Percentiles rank a stretch among this genome's conserved stretches.
Conservation (phyloP, 2,888 invertebrate species). For the Drosophila conformis region DNA sequence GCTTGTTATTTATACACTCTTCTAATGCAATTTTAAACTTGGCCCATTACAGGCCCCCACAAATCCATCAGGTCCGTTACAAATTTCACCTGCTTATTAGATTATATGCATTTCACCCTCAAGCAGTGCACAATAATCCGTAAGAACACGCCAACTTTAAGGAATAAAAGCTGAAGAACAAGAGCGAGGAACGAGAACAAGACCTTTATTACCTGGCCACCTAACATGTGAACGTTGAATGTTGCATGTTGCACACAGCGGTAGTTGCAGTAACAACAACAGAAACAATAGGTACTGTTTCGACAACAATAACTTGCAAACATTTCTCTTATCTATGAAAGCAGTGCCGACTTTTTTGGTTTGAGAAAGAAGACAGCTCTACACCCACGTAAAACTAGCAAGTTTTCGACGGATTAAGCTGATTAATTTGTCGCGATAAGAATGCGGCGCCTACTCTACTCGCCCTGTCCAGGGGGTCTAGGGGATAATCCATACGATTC, state of each 20-base stretch:
- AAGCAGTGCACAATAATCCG: constrained; percentile 70
- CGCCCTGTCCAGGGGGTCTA: constrained; percentile 4
- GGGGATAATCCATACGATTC: constrained; percentile 71
- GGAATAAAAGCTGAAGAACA: constrained; percentile 12
- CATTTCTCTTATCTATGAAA: constrained; percentile 72
- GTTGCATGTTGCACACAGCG: constrained; percentile 73
- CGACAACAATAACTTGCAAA: constrained; percentile 65
- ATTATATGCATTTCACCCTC: constrained; percentile 76
- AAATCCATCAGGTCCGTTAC: constrained; percentile 45
- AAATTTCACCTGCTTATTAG: constrained; percentile 72
- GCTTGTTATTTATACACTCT: constrained; percentile 66
- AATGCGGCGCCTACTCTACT: constrained; percentile 59
- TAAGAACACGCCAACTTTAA: constrained; percentile 59
- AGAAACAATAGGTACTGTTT: constrained; percentile 41
- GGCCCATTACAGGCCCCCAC: constrained; percentile 38
- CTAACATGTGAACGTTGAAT: constrained; percentile 74
- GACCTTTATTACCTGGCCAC: constrained; percentile 57
- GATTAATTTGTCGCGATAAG: constrained; percentile 81
- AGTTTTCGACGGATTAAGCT: constrained; percentile 81
- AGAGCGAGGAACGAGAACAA: constrained; percentile 8
- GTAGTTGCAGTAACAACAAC: constrained; percentile 19
- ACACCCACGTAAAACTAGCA: constrained; percentile 66
- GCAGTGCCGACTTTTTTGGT: constrained; percentile 57
- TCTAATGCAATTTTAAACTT: constrained; percentile 75
- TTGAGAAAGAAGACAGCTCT: constrained; percentile 13